Evolutionary conservation across 2,113 vertebrate genomes (phyloP).

Genomic region (Spea multiplicata): DNA sequence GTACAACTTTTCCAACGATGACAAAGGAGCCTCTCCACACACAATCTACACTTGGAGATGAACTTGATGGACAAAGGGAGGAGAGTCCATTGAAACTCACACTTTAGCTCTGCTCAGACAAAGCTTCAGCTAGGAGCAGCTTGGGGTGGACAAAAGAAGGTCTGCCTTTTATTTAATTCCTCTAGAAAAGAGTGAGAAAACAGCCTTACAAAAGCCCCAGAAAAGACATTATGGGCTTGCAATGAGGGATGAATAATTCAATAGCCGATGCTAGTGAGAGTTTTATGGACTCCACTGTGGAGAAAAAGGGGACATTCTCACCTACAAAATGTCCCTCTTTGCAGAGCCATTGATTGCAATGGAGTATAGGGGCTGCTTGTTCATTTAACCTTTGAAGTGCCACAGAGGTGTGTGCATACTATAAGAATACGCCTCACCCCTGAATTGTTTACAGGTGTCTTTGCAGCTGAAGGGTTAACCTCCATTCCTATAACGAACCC

Average conservation of each 20-base stretch:
- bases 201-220: slow-evolving; percentile 88
- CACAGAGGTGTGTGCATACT: background rate
- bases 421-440: too few relatives aligned
- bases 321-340: slow-evolving; percentile 79
- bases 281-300: slow-evolving; percentile 86
- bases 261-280: slow-evolving; percentile 75
- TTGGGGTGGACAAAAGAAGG: slow-evolving; percentile 95
- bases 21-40: slow-evolving; percentile 90
- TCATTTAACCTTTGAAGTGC: background rate
- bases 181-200: slow-evolving; percentile 93
- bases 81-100: slow-evolving; percentile 97
- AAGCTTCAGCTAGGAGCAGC: slow-evolving; percentile 91
- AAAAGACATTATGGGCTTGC: slow-evolving; percentile 98
- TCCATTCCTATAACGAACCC: too few relatives aligned
- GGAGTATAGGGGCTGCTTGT: too few relatives aligned
- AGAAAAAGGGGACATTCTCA: slow-evolving; percentile 76
- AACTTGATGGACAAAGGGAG: slow-evolving; percentile 97
- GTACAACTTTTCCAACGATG: slow-evolving; percentile 95
- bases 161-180: slow-evolving; percentile 94
- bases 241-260: slow-evolving; percentile 99
- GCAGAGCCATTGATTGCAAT: background rate
- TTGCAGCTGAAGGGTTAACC: too few relatives aligned
- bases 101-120: slow-evolving; percentile 91
- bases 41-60: slow-evolving; percentile 97
- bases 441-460: too few relatives aligned